Conservation (phyloP, 2,797 vertebrate species). For the Ctenopoma kingsleyae region DNA sequence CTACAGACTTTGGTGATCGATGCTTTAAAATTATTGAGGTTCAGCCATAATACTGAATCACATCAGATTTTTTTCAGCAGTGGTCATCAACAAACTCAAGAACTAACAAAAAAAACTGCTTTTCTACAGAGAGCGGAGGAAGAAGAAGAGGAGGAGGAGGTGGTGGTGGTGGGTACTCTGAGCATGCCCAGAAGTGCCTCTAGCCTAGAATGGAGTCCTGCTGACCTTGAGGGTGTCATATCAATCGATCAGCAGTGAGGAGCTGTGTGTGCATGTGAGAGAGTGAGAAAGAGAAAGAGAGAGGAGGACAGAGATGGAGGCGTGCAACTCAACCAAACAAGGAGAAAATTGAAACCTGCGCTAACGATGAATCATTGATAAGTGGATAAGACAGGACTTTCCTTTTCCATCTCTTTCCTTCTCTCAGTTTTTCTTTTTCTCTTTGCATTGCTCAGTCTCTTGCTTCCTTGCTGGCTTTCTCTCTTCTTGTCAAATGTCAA, state of each 20-base stretch:
- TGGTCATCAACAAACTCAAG: constrained; percentile 20
- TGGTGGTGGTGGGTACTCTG: constrained; percentile 39
- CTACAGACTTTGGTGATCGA: background rate
- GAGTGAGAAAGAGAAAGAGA: background rate
- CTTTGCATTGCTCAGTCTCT: background rate
- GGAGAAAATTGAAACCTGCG: constrained; percentile 89
- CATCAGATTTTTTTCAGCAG: background rate
- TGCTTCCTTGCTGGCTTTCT: background rate
- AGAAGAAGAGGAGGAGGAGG: constrained; percentile 9
- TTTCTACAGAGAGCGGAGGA: constrained; percentile 47
- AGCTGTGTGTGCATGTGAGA: constrained; percentile 44
- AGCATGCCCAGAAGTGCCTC: constrained; percentile 65
- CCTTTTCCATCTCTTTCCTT: constrained; percentile 39
- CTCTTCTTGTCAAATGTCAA: constrained; percentile 48
- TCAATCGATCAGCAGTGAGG: constrained; percentile 81
- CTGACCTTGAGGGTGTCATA: constrained; percentile 93
- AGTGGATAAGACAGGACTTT: constrained; percentile 71
- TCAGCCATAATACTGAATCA: too few relatives aligned
- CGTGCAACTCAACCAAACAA: constrained; percentile 79
- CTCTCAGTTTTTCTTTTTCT: background rate
- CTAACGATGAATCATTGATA: constrained; percentile 96
- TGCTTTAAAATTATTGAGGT: too few relatives aligned
- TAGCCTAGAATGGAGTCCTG: constrained; percentile 68
- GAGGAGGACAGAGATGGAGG: constrained; percentile 46
- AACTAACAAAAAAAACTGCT: constrained; percentile 36